phyloP scores from a whole-genome alignment of 1,140 invertebrate genomes.

The Sipha flava region DNA sequence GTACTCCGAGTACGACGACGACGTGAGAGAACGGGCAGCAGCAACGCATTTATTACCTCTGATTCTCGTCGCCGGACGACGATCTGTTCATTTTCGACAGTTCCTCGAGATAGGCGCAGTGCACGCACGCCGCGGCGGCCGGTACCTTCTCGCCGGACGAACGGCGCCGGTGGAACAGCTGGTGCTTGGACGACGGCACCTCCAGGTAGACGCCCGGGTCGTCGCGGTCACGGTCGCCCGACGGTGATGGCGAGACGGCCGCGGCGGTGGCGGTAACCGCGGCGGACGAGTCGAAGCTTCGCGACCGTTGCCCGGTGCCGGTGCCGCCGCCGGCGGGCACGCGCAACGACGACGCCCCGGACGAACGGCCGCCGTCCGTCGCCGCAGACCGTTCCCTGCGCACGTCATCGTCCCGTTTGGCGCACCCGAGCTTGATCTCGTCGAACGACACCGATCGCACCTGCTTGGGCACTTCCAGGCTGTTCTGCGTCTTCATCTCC shows the following conservation, averaged over 20 bases:
- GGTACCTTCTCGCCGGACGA: conserved; percentile 54
- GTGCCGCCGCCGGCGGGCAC: conserved; percentile 45
- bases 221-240: conserved; percentile 36
- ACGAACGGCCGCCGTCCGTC: conserved; percentile 36
- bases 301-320: conserved; percentile 54
- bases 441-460: conserved; percentile 77
- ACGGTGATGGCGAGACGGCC: background rate
- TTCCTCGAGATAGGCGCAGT: conserved; percentile 52
- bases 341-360: conserved; percentile 37
- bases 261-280: conserved; percentile 46
- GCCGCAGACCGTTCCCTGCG: conserved; percentile 40
- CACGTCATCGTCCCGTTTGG: conserved; percentile 46
- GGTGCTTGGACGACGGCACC: conserved; percentile 54
- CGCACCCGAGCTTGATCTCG: conserved; percentile 69
- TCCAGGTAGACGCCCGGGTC: conserved; percentile 57
- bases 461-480: conserved; percentile 77
- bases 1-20: too few species aligned
- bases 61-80: conserved; percentile 38
- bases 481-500: conserved; percentile 82
- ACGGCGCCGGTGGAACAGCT: conserved; percentile 53
- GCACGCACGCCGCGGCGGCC: conserved; percentile 49
- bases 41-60: background rate
- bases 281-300: conserved; percentile 63
- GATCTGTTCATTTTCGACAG: conserved; percentile 35
- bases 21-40: conserved; percentile 34